Evolutionary conservation across 2,797 vertebrate genomes (phyloP), one percentile per base, ranked within the genome.

Genomic region (Acanthiza pusilla): DNA sequence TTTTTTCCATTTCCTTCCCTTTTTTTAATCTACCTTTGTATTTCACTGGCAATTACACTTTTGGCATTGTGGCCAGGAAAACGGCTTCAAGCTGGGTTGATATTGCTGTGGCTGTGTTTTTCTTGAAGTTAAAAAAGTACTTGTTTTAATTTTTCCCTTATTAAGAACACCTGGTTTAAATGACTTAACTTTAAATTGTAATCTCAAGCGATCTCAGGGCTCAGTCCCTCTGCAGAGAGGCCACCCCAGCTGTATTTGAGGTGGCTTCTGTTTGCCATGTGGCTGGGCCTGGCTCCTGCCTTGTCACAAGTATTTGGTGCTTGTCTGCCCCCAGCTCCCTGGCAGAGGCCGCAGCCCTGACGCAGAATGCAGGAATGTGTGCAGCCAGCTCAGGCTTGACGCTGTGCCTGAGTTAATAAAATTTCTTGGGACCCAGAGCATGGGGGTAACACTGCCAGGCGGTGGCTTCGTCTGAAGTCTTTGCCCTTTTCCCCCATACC

Each of bases 1-100:
- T 91, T 93, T 87, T 84, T 94, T 85, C 66, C 50, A 38, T 87
- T 95, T 94, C 78, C 81, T 83, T 87, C n/a, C 61, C 26, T 40
- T 62, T 70, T 61, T 55, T 9, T 8, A 21, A 26, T 79, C 58
- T 73, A 72, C 43, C 30, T 94, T 92, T 91, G 67, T 86, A 63
- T 94, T 97, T 95, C 73, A 63, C 50, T 81, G 55, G 58, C 67
- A 63, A 4, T 92, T 88, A 66, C 30, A 25, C 32, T 90, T 88
- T 27, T 51, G 58, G 72, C 58, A 55, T 81, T 83, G 65, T 70
- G 65, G 47, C 58, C 47, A 57, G 72, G 65, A 92, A 88, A 83
- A 78, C 38, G 80, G 34, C 50, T 85, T 94, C 61, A 42, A 16
- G 36, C 38, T 91, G 42, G 13, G 42, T 93, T 77, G 40, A 10